Conservation (phyloP, 2,113 vertebrate genomes). For the Scolopax mira region DNA sequence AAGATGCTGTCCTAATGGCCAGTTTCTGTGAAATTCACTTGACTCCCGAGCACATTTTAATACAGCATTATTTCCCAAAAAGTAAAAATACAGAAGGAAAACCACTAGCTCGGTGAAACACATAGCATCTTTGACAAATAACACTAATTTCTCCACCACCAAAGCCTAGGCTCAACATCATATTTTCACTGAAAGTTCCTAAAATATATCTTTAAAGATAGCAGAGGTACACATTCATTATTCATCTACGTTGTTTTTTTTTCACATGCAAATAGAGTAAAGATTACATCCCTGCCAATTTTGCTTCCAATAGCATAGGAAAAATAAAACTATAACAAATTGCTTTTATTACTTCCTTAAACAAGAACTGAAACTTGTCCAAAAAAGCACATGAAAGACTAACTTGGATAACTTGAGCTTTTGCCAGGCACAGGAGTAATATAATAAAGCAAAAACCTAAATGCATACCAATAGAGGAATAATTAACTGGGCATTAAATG, state of each 20-base stretch:
- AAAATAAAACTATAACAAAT: constrained; percentile 54
- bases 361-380: constrained; percentile 56
- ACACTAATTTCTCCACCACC: neutral
- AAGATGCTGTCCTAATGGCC: neutral
- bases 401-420: constrained; percentile 38
- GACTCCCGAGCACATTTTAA: neutral
- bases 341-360: constrained; percentile 61
- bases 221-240: constrained; percentile 31
- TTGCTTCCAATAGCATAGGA: constrained; percentile 26
- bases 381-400: constrained; percentile 49
- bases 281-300: constrained; percentile 22
- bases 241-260: constrained; percentile 14
- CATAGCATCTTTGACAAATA: neutral
- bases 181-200: constrained; percentile 7
- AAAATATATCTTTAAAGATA: constrained; percentile 41
- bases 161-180: neutral
- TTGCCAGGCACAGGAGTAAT: constrained; percentile 7
- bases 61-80: neutral
- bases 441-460: constrained; percentile 32
- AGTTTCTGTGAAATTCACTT: neutral
- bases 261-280: neutral
- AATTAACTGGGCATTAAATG: constrained; percentile 28
- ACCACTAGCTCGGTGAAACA: neutral
- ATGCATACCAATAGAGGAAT: neutral
- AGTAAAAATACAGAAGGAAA: neutral